Conservation (phyloP, 2,888 invertebrate species). For the Dryococelus australis region DNA sequence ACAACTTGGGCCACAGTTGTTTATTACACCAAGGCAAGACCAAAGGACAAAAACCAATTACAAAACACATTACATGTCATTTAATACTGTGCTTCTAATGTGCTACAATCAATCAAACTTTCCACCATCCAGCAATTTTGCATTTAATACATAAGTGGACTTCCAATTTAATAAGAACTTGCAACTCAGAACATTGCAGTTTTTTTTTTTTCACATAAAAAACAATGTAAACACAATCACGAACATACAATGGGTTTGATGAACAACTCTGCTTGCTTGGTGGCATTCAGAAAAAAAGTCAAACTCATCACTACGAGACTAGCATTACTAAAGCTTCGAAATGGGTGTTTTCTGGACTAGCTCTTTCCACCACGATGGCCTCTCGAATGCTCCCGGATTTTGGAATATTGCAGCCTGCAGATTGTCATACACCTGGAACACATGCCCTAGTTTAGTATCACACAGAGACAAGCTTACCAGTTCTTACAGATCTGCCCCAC, state of each 20-base stretch:
- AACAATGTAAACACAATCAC: not conserved
- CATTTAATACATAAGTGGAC: not conserved
- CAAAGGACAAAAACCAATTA: too few species aligned
- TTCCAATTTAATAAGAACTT: not conserved
- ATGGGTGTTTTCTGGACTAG: conserved; percentile 35
- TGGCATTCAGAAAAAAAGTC: not conserved
- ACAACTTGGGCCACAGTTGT: too few species aligned
- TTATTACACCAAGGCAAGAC: too few species aligned
- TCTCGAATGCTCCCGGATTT: conserved; percentile 71
- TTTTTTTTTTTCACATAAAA: not conserved
- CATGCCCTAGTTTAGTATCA: too few species aligned
- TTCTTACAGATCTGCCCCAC: too few species aligned
- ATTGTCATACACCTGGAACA: conserved; percentile 73
- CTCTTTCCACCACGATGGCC: conserved; percentile 74
- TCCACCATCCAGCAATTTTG: too few species aligned
- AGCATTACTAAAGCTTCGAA: conserved; percentile 39
- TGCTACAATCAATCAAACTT: too few species aligned
- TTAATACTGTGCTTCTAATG: too few species aligned
- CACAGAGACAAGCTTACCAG: too few species aligned
- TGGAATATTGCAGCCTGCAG: conserved; percentile 75
- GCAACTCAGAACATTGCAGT: not conserved
- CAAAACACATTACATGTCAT: too few species aligned
- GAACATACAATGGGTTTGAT: not conserved
- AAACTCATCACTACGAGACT: not conserved
- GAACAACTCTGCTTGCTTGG: too few species aligned